Evolutionary conservation across 1,140 invertebrate genomes (phyloP).

Genomic region (Saxidomus purpurata): DNA sequence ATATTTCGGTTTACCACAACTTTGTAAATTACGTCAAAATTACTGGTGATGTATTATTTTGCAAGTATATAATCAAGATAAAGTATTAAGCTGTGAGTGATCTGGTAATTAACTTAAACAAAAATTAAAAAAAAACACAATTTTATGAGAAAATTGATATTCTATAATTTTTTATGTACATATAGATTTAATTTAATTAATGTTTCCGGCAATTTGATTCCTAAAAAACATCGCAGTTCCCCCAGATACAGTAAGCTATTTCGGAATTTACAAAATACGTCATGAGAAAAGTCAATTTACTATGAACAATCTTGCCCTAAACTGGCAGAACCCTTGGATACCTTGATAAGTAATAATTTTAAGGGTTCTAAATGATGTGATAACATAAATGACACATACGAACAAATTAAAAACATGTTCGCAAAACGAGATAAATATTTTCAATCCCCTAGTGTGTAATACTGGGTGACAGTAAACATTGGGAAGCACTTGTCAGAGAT

Average conservation of each 20-base stretch:
- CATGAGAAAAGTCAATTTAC: not conserved
- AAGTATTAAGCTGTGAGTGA: too few species aligned
- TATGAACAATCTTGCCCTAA: not conserved
- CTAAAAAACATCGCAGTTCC: too few species aligned
- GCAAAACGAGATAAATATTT: not conserved
- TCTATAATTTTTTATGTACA: too few species aligned
- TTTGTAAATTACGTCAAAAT: too few species aligned
- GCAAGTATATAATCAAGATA: too few species aligned
- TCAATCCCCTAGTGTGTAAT: not conserved
- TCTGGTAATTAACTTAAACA: too few species aligned
- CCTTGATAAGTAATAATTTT: conserved; percentile 33
- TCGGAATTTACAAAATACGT: not conserved
- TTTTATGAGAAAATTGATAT: too few species aligned
- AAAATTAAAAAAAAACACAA: too few species aligned
- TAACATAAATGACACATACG: not conserved
- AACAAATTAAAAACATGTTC: conserved; percentile 51
- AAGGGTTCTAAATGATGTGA: not conserved
- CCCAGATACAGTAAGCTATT: not conserved
- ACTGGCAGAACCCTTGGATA: not conserved
- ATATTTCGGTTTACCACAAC: too few species aligned
- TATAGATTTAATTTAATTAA: too few species aligned
- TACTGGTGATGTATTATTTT: too few species aligned
- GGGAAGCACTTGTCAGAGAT: conserved; percentile 8
- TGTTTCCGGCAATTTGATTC: too few species aligned
- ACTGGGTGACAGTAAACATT: conserved; percentile 10